phyloP scores from a whole-genome alignment of 2,113 vertebrate species.

The Scatophagus argus region DNA sequence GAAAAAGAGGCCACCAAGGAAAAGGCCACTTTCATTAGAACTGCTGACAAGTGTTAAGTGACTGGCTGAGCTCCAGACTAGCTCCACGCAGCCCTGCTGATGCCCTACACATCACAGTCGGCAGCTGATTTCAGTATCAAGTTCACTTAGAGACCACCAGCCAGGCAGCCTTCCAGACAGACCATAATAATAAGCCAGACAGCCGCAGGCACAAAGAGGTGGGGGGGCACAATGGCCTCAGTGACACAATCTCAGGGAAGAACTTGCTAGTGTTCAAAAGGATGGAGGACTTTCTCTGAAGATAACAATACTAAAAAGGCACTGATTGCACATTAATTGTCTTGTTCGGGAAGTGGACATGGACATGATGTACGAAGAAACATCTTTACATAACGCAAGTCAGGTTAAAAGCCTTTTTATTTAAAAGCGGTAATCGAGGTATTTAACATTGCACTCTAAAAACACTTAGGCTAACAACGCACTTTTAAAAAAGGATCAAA shows the following conservation, averaged over 20 bases:
- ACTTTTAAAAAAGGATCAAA: neutral
- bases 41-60: slow-evolving; percentile 83
- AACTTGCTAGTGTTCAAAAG: neutral
- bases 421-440: neutral
- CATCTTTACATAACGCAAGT: neutral
- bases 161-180: slow-evolving; percentile 71
- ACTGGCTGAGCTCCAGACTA: slow-evolving; percentile 69
- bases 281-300: neutral
- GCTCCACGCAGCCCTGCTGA: slow-evolving; percentile 48
- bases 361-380: neutral
- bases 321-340: neutral
- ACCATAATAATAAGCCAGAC: slow-evolving; percentile 74
- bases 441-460: neutral
- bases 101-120: slow-evolving; percentile 55
- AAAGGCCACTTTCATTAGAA: slow-evolving; percentile 81
- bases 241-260: slow-evolving; percentile 41
- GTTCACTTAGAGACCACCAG: slow-evolving; percentile 78
- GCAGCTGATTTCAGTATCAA: slow-evolving; percentile 78
- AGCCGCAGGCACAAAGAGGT: slow-evolving; percentile 49
- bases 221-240: slow-evolving; percentile 50
- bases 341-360: neutral
- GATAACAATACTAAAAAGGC: neutral
- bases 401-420: too few species aligned
- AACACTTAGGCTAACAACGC: neutral
- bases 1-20: slow-evolving; percentile 79